These are phyloP conservation scores for Pogonophryne albipinna DNA, from an alignment of 2,797 vertebrate genomes.

Conservation along the genomic window DNA sequence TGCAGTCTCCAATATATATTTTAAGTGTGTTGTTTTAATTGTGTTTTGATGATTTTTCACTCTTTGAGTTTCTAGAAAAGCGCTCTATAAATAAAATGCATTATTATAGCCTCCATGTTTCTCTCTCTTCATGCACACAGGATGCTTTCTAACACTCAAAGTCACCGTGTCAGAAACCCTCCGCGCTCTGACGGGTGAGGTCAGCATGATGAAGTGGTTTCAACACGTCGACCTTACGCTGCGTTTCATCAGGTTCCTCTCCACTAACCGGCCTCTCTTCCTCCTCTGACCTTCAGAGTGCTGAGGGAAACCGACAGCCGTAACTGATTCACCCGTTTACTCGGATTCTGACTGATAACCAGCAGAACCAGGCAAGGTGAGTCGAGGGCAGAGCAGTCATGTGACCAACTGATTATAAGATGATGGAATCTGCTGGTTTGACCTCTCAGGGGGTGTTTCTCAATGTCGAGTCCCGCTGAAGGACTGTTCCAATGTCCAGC, in stretches of 20 bases:
- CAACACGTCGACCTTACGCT: not conserved
- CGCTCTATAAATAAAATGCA: too few relatives aligned
- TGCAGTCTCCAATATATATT: too few relatives aligned
- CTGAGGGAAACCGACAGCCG: not conserved
- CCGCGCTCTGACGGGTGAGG: not conserved
- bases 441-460: not conserved
- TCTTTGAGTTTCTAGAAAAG: too few relatives aligned
- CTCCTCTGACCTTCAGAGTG: constrained; percentile 36
- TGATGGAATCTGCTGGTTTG: constrained; percentile 15
- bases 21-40: too few relatives aligned
- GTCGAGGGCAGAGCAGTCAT: constrained; percentile 12
- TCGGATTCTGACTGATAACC: constrained; percentile 33
- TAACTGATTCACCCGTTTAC: constrained; percentile 49
- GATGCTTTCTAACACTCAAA: not conserved
- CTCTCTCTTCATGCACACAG: not conserved
- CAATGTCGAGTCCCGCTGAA: too few relatives aligned
- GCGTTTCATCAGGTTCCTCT: not conserved
- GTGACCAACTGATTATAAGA: constrained; percentile 29
- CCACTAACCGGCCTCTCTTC: not conserved
- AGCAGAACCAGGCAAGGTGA: constrained; percentile 36
- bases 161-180: not conserved
- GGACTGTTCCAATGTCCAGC: too few relatives aligned
- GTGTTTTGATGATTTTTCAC: too few relatives aligned
- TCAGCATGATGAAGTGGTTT: not conserved
- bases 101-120: not conserved